Conservation (phyloP, 1,140 invertebrate species). For the Drosophila serrata region DNA sequence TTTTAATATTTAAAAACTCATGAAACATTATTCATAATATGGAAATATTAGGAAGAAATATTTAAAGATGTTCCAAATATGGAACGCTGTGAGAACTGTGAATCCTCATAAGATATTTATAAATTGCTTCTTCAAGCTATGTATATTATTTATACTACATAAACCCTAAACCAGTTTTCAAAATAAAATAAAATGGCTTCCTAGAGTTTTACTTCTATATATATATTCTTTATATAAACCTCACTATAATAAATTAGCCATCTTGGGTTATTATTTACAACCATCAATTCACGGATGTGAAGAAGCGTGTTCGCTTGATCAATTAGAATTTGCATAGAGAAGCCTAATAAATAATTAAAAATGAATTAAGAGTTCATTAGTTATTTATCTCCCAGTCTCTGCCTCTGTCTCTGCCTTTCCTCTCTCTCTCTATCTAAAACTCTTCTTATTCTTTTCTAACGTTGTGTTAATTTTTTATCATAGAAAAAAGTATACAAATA, state of each 20-base stretch:
- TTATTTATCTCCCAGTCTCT: constrained; percentile 42
- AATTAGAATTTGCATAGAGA: constrained; percentile 47
- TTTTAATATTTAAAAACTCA: too few relatives aligned
- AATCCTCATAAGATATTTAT: not conserved
- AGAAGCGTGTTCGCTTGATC: constrained; percentile 2
- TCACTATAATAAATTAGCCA: not conserved
- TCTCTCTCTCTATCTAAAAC: not conserved
- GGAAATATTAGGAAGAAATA: too few relatives aligned
- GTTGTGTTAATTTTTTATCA: constrained; percentile 41
- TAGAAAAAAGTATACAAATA: constrained; percentile 39
- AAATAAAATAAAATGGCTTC: not conserved
- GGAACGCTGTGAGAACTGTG: not conserved
- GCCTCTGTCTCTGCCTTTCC: not conserved
- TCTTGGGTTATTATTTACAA: constrained; percentile 15
- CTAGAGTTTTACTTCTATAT: not conserved
- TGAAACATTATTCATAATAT: too few relatives aligned
- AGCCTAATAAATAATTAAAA: constrained; percentile 69
- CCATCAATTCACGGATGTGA: constrained; percentile 37
- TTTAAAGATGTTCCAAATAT: too few relatives aligned
- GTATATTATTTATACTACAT: too few relatives aligned
- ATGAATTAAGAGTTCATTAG: constrained; percentile 79
- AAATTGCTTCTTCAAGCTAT: not conserved
- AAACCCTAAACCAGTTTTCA: not conserved
- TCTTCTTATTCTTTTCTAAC: constrained; percentile 22
- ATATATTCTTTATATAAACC: not conserved